Percentiles rank a stretch among this genome's conserved stretches.
These are phyloP conservation scores for Albula glossodonta DNA, from an alignment of 2,113 vertebrate species.

Conservation along the genomic window DNA sequence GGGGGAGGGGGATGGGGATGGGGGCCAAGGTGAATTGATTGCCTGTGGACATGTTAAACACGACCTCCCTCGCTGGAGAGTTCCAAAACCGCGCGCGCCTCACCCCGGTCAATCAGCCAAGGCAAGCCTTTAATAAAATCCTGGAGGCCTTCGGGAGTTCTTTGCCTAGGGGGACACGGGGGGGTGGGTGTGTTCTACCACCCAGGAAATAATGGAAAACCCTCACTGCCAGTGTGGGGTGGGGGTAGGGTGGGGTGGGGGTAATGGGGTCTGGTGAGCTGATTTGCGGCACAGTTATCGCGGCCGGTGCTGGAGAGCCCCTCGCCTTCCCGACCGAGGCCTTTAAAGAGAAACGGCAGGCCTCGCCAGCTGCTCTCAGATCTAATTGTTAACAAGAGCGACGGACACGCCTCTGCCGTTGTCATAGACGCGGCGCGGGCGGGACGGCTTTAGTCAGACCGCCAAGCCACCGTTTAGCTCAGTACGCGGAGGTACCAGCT, in stretches of 20 bases:
- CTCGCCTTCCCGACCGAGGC: slow-evolving; percentile 45
- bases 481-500: slow-evolving; percentile 64
- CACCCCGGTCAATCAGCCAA: slow-evolving; percentile 74
- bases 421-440: slow-evolving; percentile 53
- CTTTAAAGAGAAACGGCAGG: background rate
- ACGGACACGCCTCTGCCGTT: slow-evolving; percentile 14
- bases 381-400: background rate
- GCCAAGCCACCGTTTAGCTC: slow-evolving; percentile 36
- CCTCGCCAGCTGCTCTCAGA: background rate
- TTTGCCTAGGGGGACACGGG: slow-evolving; percentile 58
- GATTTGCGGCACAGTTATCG: slow-evolving; percentile 66
- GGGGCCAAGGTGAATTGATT: slow-evolving; percentile 81
- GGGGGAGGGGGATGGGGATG: slow-evolving; percentile 50
- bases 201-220: slow-evolving; percentile 74
- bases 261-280: too few relatives aligned
- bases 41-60: slow-evolving; percentile 85
- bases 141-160: slow-evolving; percentile 66
- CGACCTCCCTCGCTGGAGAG: slow-evolving; percentile 75
- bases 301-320: slow-evolving; percentile 66
- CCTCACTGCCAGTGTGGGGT: slow-evolving; percentile 67
- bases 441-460: slow-evolving; percentile 61
- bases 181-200: slow-evolving; percentile 53
- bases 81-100: slow-evolving; percentile 66
- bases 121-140: slow-evolving; percentile 79
- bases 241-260: too few relatives aligned